These are phyloP conservation scores for Sprattus sprattus DNA, from an alignment of 2,113 vertebrate species.

Conservation along the genomic window DNA sequence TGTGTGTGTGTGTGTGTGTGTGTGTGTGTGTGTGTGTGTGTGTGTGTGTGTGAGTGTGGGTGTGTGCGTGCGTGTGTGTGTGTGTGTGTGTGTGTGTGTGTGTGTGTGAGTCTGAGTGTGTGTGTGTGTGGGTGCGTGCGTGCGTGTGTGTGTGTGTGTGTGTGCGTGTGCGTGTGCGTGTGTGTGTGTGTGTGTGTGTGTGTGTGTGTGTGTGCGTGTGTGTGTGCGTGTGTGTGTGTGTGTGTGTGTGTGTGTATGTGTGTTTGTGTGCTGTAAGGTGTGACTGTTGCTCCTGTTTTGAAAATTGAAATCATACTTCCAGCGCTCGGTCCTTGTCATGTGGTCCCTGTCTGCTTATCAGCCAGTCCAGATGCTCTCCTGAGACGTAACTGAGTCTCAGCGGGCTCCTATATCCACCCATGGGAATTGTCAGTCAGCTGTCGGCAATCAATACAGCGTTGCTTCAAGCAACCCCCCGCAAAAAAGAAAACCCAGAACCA, in stretches of 20 bases:
- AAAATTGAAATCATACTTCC: not conserved
- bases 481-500: not conserved
- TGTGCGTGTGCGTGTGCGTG: too few species aligned
- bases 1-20: conserved; percentile 7
- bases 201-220: not conserved
- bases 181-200: not conserved
- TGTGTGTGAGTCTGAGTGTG: not conserved
- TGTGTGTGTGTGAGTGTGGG: too few species aligned
- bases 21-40: not conserved
- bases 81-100: not conserved
- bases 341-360: not conserved
- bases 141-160: too few species aligned
- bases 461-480: not conserved
- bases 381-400: not conserved
- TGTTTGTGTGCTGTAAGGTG: not conserved
- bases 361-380: not conserved
- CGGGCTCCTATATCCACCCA: not conserved
- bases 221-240: too few species aligned
- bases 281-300: conserved; percentile 5
- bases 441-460: not conserved
- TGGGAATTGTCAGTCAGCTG: not conserved
- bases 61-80: too few species aligned
- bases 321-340: not conserved
- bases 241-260: too few species aligned
- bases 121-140: too few species aligned